A percentile compares a stretch with the other conserved stretches of the same genome.
phyloP scores from a whole-genome alignment of 1,140 invertebrate genomes.

The Calliphora vicina region DNA sequence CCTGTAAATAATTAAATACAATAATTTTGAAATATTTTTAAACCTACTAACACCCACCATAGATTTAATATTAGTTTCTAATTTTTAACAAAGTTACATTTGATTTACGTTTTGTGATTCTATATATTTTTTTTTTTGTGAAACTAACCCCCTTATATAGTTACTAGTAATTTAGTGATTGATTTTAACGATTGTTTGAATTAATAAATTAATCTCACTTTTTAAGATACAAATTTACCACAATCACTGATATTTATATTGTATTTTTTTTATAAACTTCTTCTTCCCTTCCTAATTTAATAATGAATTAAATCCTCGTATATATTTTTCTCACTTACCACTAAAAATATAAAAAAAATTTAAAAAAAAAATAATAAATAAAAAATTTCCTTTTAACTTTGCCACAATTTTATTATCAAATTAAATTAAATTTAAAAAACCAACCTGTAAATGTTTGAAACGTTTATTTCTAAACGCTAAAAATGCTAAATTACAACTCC shows the following conservation, averaged over 20 bases:
- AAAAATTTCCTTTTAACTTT: conserved; percentile 11
- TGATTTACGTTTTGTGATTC: no score
- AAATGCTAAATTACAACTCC: not conserved
- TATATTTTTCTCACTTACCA: not conserved
- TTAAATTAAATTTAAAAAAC: not conserved
- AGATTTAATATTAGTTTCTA: no score
- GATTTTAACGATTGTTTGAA: not conserved
- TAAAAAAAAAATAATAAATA: not conserved
- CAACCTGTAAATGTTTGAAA: not conserved
- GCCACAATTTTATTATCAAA: not conserved
- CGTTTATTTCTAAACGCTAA: not conserved
- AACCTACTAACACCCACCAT: no score
- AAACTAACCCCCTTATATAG: not conserved
- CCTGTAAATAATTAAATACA: no score
- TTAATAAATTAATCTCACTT: not conserved
- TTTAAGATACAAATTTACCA: not conserved
- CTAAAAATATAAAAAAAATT: not conserved
- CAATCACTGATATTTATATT: conserved; percentile 19
- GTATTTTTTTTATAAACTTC: conserved; percentile 25
- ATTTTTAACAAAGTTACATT: no score
- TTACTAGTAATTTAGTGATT: not conserved
- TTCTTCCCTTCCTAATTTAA: not conserved
- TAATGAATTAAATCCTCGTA: not conserved
- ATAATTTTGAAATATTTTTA: no score
- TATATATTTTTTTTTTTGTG: no score